Evolutionary conservation across 2,888 invertebrate genomes (phyloP).

Genomic region (Lepidocyrtinus sp.): DNA sequence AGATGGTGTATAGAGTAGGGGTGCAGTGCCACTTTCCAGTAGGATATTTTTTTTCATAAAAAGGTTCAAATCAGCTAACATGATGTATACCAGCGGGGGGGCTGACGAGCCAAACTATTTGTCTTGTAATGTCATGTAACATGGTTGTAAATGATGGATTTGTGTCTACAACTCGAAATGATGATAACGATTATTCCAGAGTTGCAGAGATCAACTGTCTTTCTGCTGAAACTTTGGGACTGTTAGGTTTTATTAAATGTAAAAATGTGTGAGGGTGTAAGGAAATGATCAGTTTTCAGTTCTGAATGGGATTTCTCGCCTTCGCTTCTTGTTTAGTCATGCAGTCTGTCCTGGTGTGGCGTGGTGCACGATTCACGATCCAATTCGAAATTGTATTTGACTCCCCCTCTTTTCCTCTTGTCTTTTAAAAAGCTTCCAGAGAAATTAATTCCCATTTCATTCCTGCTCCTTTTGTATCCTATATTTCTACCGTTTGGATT

Average conservation of each 20-base stretch:
- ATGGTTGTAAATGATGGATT: constrained; percentile 21
- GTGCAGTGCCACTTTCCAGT: not conserved
- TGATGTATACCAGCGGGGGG: constrained; percentile 29
- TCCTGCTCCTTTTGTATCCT: too few relatives aligned
- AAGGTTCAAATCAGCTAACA: not conserved
- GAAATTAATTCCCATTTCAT: constrained; percentile 23
- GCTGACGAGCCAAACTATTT: constrained; percentile 19
- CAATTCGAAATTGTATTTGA: constrained; percentile 2
- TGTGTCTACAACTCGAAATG: not conserved
- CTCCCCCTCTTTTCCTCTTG: not conserved
- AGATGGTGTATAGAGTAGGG: too few relatives aligned
- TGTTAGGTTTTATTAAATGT: too few relatives aligned
- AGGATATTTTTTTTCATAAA: not conserved
- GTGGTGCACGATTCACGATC: not conserved
- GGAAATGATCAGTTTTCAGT: too few relatives aligned
- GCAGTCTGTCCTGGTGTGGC: not conserved
- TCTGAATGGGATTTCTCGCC: constrained; percentile 11
- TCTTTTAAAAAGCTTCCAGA: not conserved
- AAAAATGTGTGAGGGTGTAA: too few relatives aligned
- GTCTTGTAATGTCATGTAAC: constrained; percentile 13
- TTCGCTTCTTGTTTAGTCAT: not conserved
- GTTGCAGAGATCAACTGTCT: too few relatives aligned
- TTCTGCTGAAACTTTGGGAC: too few relatives aligned
- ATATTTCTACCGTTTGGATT: too few relatives aligned
- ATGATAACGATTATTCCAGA: not conserved